A percentile compares a stretch with the other conserved stretches of the same genome.
Conservation (phyloP, 2,888 invertebrate genomes). For the Dicycla oo region DNA sequence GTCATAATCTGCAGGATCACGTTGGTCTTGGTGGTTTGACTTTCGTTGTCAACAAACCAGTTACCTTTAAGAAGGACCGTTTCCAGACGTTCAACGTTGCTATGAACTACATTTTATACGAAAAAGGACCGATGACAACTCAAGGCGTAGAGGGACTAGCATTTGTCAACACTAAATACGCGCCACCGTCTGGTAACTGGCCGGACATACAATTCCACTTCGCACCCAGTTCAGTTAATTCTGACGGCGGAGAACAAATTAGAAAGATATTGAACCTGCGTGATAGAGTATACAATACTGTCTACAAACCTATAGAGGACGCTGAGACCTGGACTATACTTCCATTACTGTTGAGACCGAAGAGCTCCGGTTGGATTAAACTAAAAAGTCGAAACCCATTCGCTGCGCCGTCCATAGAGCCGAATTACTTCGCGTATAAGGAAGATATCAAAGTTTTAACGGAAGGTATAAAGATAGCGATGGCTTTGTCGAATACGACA, state of each 20-base stretch:
- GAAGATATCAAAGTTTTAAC: constrained; percentile 95
- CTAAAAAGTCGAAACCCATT: constrained; percentile 95
- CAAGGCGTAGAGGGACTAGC: constrained; percentile 96
- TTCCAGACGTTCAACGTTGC: constrained; percentile 94
- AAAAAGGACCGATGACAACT: constrained; percentile 95
- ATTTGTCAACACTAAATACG: constrained; percentile 96
- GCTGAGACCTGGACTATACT: constrained; percentile 96
- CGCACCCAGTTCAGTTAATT: constrained; percentile 95
- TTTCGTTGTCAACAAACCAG: constrained; percentile 94
- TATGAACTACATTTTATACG: constrained; percentile 95
- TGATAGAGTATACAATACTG: constrained; percentile 95
- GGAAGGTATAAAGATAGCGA: constrained; percentile 96
- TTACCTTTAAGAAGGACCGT: constrained; percentile 94
- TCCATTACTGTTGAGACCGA: constrained; percentile 95
- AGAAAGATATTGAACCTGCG: constrained; percentile 93
- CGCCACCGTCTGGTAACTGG: constrained; percentile 94
- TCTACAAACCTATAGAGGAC: constrained; percentile 94
- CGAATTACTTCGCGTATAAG: constrained; percentile 97
- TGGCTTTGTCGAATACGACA: constrained; percentile 94
- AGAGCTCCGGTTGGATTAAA: constrained; percentile 96
- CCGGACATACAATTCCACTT: constrained; percentile 97
- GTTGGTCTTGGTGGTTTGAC: constrained; percentile 96
- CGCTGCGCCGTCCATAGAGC: constrained; percentile 96
- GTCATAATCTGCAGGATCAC: constrained; percentile 96
- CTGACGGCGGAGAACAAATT: constrained; percentile 95